These are phyloP conservation scores for Amazonetta brasiliensis DNA, from an alignment of 2,797 vertebrate species.

Conservation along the genomic window DNA sequence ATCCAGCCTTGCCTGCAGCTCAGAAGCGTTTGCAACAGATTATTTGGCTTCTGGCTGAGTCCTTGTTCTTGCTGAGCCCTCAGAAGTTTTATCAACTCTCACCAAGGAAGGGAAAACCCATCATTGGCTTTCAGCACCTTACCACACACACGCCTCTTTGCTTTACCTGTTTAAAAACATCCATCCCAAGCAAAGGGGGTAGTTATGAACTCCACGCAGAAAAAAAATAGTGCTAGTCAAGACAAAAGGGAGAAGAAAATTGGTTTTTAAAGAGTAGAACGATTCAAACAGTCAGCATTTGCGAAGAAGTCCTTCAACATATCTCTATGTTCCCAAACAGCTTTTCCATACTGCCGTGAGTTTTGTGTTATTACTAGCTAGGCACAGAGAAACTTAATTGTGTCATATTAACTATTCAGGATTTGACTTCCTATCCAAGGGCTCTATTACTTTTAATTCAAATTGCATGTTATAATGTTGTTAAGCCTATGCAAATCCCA, in stretches of 20 bases:
- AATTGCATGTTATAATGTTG: neutral
- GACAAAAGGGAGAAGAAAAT: neutral
- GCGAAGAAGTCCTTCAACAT: neutral
- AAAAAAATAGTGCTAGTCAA: neutral
- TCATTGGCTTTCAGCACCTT: neutral
- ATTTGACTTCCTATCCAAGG: constrained; percentile 32
- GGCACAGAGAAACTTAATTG: neutral
- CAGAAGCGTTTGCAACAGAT: neutral
- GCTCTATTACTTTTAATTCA: neutral
- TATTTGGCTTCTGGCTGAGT: neutral
- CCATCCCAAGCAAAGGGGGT: neutral
- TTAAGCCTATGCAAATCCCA: neutral
- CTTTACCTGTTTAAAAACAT: neutral
- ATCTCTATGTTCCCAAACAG: neutral
- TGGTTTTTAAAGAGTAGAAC: neutral
- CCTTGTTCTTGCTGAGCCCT: neutral
- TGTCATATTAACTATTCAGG: neutral
- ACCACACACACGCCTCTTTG: neutral
- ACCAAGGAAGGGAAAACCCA: neutral
- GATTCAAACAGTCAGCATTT: neutral
- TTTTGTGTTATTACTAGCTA: neutral
- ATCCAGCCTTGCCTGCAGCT: neutral
- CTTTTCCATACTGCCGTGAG: neutral
- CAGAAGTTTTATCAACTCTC: neutral
- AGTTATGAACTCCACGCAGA: neutral